These are phyloP conservation scores for Zosterops borbonicus DNA, from an alignment of 2,113 vertebrate genomes.

Conservation along the genomic window DNA sequence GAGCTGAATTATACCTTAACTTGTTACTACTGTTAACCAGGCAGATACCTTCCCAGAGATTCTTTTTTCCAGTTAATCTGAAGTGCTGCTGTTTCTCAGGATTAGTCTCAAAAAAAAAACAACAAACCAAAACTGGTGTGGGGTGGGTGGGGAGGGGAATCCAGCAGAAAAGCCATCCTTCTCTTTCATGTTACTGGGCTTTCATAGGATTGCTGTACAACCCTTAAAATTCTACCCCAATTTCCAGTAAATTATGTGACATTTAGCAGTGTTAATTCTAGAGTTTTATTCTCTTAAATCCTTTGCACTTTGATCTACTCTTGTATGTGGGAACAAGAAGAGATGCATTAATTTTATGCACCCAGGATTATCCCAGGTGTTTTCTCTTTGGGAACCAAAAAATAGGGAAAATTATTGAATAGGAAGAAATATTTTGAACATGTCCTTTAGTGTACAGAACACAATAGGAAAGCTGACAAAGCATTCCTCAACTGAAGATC, in stretches of 20 bases:
- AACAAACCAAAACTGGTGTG: no score
- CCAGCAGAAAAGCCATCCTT: not conserved
- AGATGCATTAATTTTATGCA: not conserved
- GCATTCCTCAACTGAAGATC: slow-evolving; percentile 31
- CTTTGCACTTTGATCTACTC: not conserved
- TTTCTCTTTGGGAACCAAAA: slow-evolving; percentile 9
- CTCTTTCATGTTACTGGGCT: not conserved
- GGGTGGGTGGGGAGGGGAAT: fast-evolving
- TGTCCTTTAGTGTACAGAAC: slow-evolving; percentile 3
- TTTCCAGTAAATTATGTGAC: not conserved
- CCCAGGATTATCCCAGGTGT: not conserved
- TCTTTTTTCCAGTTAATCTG: not conserved
- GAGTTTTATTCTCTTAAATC: not conserved
- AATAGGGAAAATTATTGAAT: not conserved
- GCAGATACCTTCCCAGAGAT: not conserved
- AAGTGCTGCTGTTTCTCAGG: not conserved
- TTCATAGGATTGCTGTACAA: not conserved
- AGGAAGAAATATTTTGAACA: slow-evolving; percentile 25
- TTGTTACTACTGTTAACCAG: not conserved
- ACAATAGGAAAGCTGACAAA: slow-evolving; percentile 52
- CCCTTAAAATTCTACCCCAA: not conserved
- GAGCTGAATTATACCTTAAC: not conserved
- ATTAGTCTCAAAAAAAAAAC: not conserved
- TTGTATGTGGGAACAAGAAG: not conserved
- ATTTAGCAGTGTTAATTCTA: not conserved